Evolutionary conservation across 2,113 vertebrate genomes (phyloP), one percentile per base, ranked within the genome.

Genomic region (Grallaria varia): DNA sequence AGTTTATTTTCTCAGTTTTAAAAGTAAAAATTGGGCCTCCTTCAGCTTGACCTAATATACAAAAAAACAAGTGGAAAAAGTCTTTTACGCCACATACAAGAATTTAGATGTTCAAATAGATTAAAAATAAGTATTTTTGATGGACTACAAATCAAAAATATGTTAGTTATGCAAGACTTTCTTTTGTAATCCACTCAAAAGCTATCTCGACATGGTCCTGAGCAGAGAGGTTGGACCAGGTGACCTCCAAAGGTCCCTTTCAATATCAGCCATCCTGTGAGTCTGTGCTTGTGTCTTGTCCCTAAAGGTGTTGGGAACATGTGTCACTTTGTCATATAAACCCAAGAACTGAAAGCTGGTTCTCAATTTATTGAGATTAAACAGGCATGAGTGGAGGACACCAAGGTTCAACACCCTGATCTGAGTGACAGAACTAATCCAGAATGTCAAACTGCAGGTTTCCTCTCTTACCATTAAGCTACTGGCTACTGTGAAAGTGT

Each of bases 221-320:
- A 83, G 23, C 23, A 31, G 22, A 44, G 9, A 4, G 4, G 1
- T 30, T 64, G n/a, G 30, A 63, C 31, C n/a, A 71, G 37, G 52
- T n/a, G 25, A 19, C 7, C 2, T 55, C 22, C 28, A 81, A 40
- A 78, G 20, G 6, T 59, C 40, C 22, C 22, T 82, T 77, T 69
- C 21, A 16, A 10, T 22, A 37, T 73, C 33, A 58, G 1, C 7
- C 4, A 28, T 66, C 7, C 11, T 47, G 35, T 82, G 40, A 78
- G n/a, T 87, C 47, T 25, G 16, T 37, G 28, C 42, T 45, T 64
- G 2, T 77, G 31, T 31, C 35, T 50, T 77, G 8, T 2, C 15
- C 15, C 30, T 66, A 23, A 69, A 13, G 52, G 15, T 2, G 1
- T 1, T 49, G 47, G 22, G 24, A 4, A 52, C 28, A 30, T 0